Base-by-base conservation (phyloP, 2,797 vertebrate genomes). In the Acrossocheilus wenchowensis region DNA sequence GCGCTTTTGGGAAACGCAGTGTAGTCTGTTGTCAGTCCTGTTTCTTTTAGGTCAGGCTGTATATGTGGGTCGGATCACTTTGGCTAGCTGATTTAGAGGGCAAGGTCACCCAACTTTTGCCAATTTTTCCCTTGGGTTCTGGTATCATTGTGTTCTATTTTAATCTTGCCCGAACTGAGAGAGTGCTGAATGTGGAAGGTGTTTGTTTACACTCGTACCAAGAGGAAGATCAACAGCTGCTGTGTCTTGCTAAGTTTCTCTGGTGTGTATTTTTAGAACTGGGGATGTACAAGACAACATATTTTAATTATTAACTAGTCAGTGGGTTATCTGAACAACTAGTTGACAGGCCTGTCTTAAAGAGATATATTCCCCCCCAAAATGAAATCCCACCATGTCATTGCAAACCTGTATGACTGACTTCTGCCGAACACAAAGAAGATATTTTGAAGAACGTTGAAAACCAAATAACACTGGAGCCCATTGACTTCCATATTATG, bases 81-180 rank as follows among this genome's bases (percentile, higher is more conserved):
- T 30, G 23, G 69, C 80, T 73, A 10, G 50, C 57, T 77, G 48
- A 73, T 88, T 88, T 10, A 62, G 82, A 82, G 39, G 26, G 41
- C 81, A 87, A 89, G 88, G 84, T 87, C 88, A 86, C 77, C 8
- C 60, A 72, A 23, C 41, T 72, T 85, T 88, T 81, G 45, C 72
- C 81, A 83, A 43, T 88, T 84, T 91, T 87, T n/a, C 66, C 11
- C 36, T 84, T 66, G 74, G 90, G 85, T 79, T 90, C 87, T 84
- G 41, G 83, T 90, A 80, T 91, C 87, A 72, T 87, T 79, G 74
- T 62, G 68, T 82, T 86, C 89, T 90, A 90, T 90, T 88, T 91
- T 88, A 87, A 87, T 68, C 52, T 60, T 23, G 19, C 36, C 86
- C 39, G 21, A 30, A 66, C 41, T 75, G 34, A 75, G 78, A 80